phyloP scores from a whole-genome alignment of 1,140 invertebrate genomes.

The Nylanderia fulva region DNA sequence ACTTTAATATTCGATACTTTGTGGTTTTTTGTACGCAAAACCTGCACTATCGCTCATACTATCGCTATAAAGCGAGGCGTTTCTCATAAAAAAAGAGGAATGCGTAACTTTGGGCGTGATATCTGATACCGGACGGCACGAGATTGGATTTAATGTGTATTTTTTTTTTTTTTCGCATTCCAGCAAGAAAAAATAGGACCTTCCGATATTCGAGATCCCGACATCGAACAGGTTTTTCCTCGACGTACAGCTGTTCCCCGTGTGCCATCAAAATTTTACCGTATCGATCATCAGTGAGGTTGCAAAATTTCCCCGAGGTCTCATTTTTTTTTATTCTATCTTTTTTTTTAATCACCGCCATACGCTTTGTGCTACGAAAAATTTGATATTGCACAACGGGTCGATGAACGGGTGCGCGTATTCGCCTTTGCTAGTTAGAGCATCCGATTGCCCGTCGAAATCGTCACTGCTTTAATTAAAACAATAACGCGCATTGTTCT shows the following conservation, averaged over 20 bases:
- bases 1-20: conserved; percentile 61
- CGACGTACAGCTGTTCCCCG: conserved; percentile 56
- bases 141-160: conserved; percentile 56
- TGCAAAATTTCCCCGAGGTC: conserved; percentile 57
- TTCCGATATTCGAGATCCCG: conserved; percentile 39
- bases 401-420: background rate
- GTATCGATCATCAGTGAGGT: conserved; percentile 54
- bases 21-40: conserved; percentile 59
- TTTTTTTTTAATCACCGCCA: conserved; percentile 39
- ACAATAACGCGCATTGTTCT: conserved; percentile 28
- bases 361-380: conserved; percentile 56
- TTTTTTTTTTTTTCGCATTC: conserved; percentile 45
- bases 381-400: conserved; percentile 49
- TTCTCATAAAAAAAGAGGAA: conserved; percentile 55
- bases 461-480: conserved; percentile 47
- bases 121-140: conserved; percentile 53
- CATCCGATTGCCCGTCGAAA: conserved; percentile 1
- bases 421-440: conserved; percentile 21
- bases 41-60: conserved; percentile 44
- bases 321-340: conserved; percentile 28
- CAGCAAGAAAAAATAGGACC: background rate
- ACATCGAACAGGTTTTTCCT: conserved; percentile 43
- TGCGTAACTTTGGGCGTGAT: conserved; percentile 53
- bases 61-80: conserved; percentile 23
- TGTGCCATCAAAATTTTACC: conserved; percentile 53